A percentile compares a stretch with the other conserved stretches of the same genome.
phyloP scores from a whole-genome alignment of 2,113 vertebrate genomes.

The Alectura lathami region DNA sequence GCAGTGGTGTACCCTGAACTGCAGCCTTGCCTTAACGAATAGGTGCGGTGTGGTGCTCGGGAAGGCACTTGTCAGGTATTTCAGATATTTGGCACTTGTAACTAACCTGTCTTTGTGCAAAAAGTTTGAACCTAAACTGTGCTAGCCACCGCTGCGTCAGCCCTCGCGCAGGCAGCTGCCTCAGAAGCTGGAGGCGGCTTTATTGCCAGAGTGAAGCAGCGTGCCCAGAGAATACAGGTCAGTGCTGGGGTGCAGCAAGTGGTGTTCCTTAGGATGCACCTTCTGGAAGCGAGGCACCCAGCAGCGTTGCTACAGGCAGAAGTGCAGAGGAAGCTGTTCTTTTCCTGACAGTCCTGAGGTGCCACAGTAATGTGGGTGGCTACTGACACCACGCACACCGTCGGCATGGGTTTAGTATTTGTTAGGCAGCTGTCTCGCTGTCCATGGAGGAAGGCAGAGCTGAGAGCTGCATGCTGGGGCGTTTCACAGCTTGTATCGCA shows the following conservation, averaged over 20 bases:
- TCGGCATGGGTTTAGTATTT: background rate
- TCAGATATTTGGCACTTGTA: background rate
- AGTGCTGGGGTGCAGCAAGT: background rate
- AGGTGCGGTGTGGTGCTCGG: background rate
- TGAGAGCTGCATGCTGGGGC: accelerated
- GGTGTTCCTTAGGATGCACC: background rate
- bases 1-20: background rate
- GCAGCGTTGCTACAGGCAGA: background rate
- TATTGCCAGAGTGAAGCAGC: background rate
- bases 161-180: background rate
- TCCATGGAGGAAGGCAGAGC: background rate
- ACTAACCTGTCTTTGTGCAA: background rate
- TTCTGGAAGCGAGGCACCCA: background rate
- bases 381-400: background rate
- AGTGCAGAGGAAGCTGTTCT: background rate
- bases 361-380: background rate
- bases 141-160: background rate
- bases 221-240: background rate
- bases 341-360: background rate
- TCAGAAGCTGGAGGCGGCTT: background rate
- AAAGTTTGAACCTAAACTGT: background rate
- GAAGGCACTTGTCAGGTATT: no score
- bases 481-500: background rate
- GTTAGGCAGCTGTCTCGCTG: background rate
- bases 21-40: background rate